phyloP scores from a whole-genome alignment of 2,797 vertebrate genomes.

The Galagoides demidoff region DNA sequence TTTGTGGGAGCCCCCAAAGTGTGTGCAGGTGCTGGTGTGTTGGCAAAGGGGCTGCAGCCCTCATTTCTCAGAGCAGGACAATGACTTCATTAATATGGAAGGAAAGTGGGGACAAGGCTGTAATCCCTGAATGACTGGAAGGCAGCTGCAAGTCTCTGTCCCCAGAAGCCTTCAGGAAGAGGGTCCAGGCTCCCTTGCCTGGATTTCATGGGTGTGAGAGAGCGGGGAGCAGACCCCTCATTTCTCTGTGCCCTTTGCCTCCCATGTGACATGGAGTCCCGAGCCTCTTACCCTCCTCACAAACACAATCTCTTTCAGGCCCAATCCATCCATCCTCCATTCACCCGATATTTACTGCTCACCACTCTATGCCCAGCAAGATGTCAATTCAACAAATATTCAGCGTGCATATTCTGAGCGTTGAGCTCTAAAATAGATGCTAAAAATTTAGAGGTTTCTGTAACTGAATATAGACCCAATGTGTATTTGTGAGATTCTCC shows the following conservation, averaged over 20 bases:
- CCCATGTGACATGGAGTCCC: neutral
- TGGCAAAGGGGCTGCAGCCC: neutral
- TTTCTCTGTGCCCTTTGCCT: neutral
- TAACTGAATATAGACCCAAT: constrained; percentile 4
- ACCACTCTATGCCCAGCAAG: neutral
- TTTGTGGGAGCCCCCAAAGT: neutral
- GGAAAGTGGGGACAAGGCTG: neutral
- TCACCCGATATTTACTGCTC: neutral
- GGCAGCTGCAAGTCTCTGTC: neutral
- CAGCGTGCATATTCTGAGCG: constrained; percentile 14
- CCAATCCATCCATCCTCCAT: neutral
- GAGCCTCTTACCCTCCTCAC: neutral
- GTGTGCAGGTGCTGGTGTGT: neutral
- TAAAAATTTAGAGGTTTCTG: constrained; percentile 28
- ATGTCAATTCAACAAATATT: constrained; percentile 23
- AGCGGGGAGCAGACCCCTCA: neutral
- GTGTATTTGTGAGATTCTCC: neutral
- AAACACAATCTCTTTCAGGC: neutral
- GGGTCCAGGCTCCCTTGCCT: neutral
- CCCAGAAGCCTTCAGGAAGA: neutral
- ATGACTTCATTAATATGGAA: neutral
- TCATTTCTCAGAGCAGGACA: neutral
- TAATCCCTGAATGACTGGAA: neutral
- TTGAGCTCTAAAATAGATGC: constrained; percentile 26
- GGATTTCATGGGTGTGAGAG: neutral